Base-by-base conservation (phyloP, 2,888 invertebrate genomes). In the Drosophila bunnanda region DNA sequence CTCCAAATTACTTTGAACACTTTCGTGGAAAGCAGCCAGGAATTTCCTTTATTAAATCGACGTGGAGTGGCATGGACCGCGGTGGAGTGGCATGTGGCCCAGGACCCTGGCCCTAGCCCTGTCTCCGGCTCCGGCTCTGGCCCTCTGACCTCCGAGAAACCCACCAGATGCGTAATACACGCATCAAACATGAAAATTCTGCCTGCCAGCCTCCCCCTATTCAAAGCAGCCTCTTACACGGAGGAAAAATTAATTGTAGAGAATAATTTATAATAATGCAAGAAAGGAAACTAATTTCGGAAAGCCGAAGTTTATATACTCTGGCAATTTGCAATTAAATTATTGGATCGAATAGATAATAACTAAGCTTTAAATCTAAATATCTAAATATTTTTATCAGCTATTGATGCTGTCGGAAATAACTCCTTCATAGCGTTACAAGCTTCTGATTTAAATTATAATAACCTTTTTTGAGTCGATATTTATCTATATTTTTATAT, bases 41-140 rank as follows among this genome's bases (percentile, higher is more conserved):
- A 86, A 86, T 86, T 85, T 89, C 79, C 81, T 89, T 89, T 86
- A 86, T 86, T 86, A 89, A 88, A 88, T 89, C 84, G 87, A 89
- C 76, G 77, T 70, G 73, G 66, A 65, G 75, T 67, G 76, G 66
- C 53, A 66, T 58, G 66, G 62, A 76, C 62, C 75, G 34, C 36
- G 9, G 34, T 67, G 58, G 74, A 73, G 76, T 70, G 74, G 67
- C 57, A 71, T 67, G 71, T 74, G 71, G 72, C 76, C 50, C 20
- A 32, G 52, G 59, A 17, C 50, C 54, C 50, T 28, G 46, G 10
- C 46, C 20, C 28, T 17, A n/a, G n/a, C 50, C 54, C 48, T 17
- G 20, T 13, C 20, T 4, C 30, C 20, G 48, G 17, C 13, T 20
- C 32, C 32, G 50, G 32, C 5, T 9, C 32, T 50, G 50, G 57